Base-by-base conservation (phyloP, 2,113 vertebrate species). In the Heterocephalus glaber region DNA sequence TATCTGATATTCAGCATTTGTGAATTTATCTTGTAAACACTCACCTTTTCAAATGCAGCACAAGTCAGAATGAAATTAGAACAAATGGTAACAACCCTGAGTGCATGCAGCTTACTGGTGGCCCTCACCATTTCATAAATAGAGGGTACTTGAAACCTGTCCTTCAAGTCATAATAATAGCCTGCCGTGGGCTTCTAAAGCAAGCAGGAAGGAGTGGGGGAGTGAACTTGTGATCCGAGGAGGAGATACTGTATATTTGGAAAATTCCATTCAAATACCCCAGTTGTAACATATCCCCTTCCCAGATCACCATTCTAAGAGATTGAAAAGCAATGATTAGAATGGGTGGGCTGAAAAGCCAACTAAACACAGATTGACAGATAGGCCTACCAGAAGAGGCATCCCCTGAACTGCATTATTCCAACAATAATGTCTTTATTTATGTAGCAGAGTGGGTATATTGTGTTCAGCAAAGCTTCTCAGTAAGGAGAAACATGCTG, bases 201-300 rank as follows among this genome's bases (percentile, higher is more conserved):
- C 82, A 83, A 92, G 38, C 58, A 76, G 54, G 92, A 96, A 97
- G 89, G 84, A 95, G 90, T 80, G 56, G 92, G 93, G 95, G 94
- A 88, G 95, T 97, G 66, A 97, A 79, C 52, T 92, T 94, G 86
- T 82, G 87, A 96, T 95, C 90, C 83, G 61, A 88, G 88, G 52
- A 96, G 90, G 93, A 97, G 84, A 97, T 92, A 95, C 88, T 92
- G 47, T 95, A 94, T 94, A 88, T 91, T 94, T 96, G 95, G 95
- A 98, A 97, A 98, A 97, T 96, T 96, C 95, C 94, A 91, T 96
- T 97, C 95, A 92, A 97, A 89, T 96, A 96, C 89, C 90, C 63
- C 97, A 90, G 38, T 97, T 97, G 85, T 97, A 95, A 89, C 90
- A 95, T 90, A 97, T 94, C 88, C 94, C 93, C 88, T 94, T 95